Base-by-base conservation (phyloP, 2,113 vertebrate species). In the Cygnus atratus region DNA sequence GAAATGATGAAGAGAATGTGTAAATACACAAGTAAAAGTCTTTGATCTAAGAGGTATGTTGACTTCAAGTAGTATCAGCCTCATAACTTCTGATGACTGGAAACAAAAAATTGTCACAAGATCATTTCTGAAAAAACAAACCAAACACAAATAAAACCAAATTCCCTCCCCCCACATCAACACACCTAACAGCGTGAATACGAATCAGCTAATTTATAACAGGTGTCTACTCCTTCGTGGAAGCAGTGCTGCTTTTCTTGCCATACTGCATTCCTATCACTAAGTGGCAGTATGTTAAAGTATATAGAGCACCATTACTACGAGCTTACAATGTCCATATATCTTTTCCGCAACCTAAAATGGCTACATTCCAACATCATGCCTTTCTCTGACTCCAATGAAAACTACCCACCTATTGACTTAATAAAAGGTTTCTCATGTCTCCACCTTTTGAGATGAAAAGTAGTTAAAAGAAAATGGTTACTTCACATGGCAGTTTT, bases 261-360 rank as follows among this genome's bases (percentile, higher is more conserved):
- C 75, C 20, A 0, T 85, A n/a, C 78, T 74, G 71, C 71, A 87
- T 91, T 93, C 74, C 89, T 73, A 66, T 89, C 91, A 85, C 95
- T 92, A 80, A 95, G 93, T 89, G 93, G 93, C 94, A 96, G 84
- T 78, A 84, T 96, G 67, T 92, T 91, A 90, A 91, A 95, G 41
- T 92, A 28, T 6, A 85, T 87, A 12, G 43, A 61, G 33, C 4
- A 3, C 12, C 77, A 16, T 31, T 10, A 29, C 8, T 5, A 22
- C 9, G 21, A 4, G 1, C 25, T 68, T 67, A 31, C 21, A 58
- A 73, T 72, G 13, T 12, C 14, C 5, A 3, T 62, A 31, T 12
- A 7, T 62, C 43, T 77, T 59, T 67, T 59, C 48, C 13, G 3
- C 28, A 37, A 65, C 29, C 54, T 70, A 73, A 93, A 79, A 82